Evolutionary conservation across 64 coral and sea anemone genomes (phyloP).

Genomic region (Acropora yongei): DNA sequence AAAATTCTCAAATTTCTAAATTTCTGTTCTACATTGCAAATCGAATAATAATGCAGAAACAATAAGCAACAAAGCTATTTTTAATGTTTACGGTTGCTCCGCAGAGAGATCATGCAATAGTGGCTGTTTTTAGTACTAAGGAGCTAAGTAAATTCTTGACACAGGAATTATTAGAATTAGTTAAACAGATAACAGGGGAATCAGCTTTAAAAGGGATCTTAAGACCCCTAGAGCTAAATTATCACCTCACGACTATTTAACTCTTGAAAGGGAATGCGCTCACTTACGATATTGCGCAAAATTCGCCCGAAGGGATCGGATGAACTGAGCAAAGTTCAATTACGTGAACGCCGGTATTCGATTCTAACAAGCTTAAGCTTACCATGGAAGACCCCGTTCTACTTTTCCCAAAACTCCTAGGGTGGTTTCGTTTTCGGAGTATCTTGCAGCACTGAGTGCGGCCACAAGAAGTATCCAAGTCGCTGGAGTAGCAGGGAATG

Average conservation of each 20-base stretch:
- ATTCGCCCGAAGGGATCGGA: too few species aligned
- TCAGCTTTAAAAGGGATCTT: neutral
- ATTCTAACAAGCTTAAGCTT: neutral
- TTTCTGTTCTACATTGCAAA: too few species aligned
- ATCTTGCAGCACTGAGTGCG: constrained; percentile 87
- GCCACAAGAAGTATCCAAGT: constrained; percentile 93
- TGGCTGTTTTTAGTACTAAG: too few species aligned
- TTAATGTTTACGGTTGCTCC: too few species aligned
- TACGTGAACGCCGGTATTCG: too few species aligned
- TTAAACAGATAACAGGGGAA: neutral
- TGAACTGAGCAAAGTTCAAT: constrained; percentile 7
- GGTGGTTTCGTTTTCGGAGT: constrained; percentile 88
- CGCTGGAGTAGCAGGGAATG: constrained; percentile 91
- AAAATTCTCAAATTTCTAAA: too few species aligned
- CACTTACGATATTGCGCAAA: neutral
- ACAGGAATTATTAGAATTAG: too few species aligned
- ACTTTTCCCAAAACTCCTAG: constrained; percentile 88
- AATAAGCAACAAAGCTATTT: too few species aligned
- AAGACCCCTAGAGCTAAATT: neutral
- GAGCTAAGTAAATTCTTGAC: too few species aligned
- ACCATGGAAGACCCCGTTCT: constrained; percentile 89
- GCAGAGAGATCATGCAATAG: too few species aligned
- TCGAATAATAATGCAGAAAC: too few species aligned
- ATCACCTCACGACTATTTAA: neutral
- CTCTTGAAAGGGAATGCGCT: neutral